Percentiles rank a stretch among this genome's conserved stretches.
phyloP scores from a whole-genome alignment of 2,888 invertebrate genomes.

The Eudemis profundana region DNA sequence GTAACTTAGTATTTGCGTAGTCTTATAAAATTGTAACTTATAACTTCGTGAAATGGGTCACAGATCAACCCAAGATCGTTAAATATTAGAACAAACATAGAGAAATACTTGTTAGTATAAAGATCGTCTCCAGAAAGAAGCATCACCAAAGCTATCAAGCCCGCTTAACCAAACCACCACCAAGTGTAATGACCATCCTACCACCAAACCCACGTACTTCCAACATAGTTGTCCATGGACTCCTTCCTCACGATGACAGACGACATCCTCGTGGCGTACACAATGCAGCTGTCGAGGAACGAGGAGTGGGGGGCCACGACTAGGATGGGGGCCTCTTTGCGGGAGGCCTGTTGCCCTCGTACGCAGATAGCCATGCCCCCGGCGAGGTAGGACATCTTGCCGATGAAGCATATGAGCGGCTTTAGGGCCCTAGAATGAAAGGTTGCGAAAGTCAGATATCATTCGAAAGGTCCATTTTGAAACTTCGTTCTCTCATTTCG shows the following conservation, averaged over 20 bases:
- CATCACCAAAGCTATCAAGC: not conserved
- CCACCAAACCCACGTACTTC: slow-evolving; percentile 90
- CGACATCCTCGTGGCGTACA: slow-evolving; percentile 92
- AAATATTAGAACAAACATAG: no score
- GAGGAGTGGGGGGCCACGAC: slow-evolving; percentile 96
- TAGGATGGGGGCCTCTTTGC: slow-evolving; percentile 93
- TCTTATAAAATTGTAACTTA: no score
- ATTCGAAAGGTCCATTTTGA: no score
- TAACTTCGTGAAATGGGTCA: no score
- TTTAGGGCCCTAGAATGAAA: slow-evolving; percentile 81
- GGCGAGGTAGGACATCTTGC: slow-evolving; percentile 89
- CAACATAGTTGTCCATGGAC: slow-evolving; percentile 93
- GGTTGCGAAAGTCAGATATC: not conserved
- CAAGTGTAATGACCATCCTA: slow-evolving; percentile 45
- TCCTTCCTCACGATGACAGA: slow-evolving; percentile 94
- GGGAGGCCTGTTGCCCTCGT: slow-evolving; percentile 90
- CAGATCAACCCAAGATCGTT: no score
- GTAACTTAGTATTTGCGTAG: no score
- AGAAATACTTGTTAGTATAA: not conserved
- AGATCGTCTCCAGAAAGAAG: not conserved
- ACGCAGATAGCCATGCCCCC: slow-evolving; percentile 92
- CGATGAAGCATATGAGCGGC: slow-evolving; percentile 89
- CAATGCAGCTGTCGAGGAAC: slow-evolving; percentile 94
- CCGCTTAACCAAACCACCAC: slow-evolving; percentile 42
- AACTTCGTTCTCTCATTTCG: no score